A percentile compares a stretch with the other conserved stretches of the same genome.
These are phyloP conservation scores for Poeciliopsis gracilis DNA, from an alignment of 2,797 vertebrate species.

Conservation along the genomic window DNA sequence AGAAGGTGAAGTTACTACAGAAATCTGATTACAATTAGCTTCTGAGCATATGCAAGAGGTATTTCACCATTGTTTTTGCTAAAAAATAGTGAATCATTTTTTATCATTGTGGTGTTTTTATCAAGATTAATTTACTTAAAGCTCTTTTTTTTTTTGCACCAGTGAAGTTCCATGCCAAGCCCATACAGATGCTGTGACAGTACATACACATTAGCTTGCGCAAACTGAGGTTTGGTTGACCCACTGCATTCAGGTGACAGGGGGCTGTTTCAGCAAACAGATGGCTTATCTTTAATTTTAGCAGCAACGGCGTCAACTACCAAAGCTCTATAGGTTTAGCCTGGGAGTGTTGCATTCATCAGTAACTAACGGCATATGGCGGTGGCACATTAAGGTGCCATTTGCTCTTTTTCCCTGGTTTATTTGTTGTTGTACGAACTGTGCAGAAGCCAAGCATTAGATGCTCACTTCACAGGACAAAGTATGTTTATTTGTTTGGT, in stretches of 20 bases:
- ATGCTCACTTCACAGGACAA: constrained; percentile 67
- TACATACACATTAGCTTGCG: constrained; percentile 15
- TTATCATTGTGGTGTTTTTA: not conserved
- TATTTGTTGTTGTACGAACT: constrained; percentile 33
- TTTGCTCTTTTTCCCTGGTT: constrained; percentile 37
- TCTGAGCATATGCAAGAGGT: too few species aligned
- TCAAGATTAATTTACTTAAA: not conserved
- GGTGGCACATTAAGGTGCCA: constrained; percentile 64
- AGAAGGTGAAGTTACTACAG: not conserved
- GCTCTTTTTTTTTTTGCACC: constrained; percentile 14
- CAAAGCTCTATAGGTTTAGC: constrained; percentile 59
- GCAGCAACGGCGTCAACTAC: constrained; percentile 43
- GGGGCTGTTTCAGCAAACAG: constrained; percentile 61
- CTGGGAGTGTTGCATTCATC: constrained; percentile 65
- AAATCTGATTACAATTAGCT: not conserved
- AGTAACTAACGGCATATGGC: constrained; percentile 73
- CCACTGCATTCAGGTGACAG: constrained; percentile 27
- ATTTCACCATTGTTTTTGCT: not conserved
- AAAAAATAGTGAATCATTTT: not conserved
- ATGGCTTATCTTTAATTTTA: constrained; percentile 77
- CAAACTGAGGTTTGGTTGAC: constrained; percentile 28
- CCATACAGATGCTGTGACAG: constrained; percentile 23
- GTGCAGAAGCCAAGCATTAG: constrained; percentile 64
- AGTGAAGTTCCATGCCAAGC: not conserved
- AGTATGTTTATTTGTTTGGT: constrained; percentile 17